Evolutionary conservation across 2,113 vertebrate species (phyloP).

Genomic region (Perognathus longimembris): DNA sequence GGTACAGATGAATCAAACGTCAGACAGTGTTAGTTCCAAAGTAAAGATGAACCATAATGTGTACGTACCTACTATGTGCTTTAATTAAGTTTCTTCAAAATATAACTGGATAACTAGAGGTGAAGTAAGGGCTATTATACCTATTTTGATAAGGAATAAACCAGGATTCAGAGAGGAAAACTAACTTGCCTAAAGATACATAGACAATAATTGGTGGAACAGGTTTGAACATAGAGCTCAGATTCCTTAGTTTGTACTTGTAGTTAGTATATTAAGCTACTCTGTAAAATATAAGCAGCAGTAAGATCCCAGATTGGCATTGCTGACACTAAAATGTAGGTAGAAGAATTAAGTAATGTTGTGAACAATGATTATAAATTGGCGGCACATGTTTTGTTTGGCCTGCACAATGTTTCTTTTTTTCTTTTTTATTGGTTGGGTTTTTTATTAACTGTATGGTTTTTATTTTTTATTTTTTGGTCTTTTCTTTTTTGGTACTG

Average conservation of each 20-base stretch:
- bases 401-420: slow-evolving; percentile 12
- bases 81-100: slow-evolving; percentile 40
- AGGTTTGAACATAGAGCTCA: background rate
- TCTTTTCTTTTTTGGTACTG: no score
- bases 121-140: background rate
- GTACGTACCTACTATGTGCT: background rate
- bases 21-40: slow-evolving; percentile 33
- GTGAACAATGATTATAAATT: slow-evolving; percentile 49
- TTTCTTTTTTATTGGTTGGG: no score
- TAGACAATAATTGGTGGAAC: background rate
- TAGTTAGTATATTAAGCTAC: background rate
- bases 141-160: slow-evolving; percentile 18
- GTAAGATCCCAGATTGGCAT: background rate
- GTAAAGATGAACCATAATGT: background rate
- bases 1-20: background rate
- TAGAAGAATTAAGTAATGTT: slow-evolving; percentile 54
- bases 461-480: no score
- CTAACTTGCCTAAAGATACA: background rate
- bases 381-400: slow-evolving; percentile 28
- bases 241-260: background rate
- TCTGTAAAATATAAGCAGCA: background rate
- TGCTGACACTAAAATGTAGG: slow-evolving; percentile 26
- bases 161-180: background rate
- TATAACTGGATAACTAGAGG: background rate
- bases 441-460: no score